Percentiles rank a stretch among this genome's conserved stretches.
phyloP scores from a whole-genome alignment of 1,140 invertebrate species.

The Acromyrmex heyeri region DNA sequence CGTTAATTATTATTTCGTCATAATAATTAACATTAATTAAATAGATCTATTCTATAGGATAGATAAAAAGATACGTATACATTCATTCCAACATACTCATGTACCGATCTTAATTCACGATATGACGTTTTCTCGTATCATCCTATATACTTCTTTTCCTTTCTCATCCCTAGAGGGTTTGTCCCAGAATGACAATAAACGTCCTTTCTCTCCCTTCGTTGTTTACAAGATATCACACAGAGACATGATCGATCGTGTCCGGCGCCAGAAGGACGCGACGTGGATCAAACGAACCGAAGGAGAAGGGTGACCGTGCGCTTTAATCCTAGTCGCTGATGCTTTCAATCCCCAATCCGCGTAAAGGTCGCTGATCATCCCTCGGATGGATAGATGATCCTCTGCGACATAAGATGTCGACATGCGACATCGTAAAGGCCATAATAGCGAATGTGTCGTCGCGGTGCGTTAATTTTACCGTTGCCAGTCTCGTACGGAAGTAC shows the following conservation, averaged over 20 bases:
- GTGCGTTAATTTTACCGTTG: constrained; percentile 51
- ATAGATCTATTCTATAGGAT: not conserved
- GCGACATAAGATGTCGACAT: constrained; percentile 26
- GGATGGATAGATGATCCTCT: not conserved
- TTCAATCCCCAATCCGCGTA: constrained; percentile 27
- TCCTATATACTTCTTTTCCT: not conserved
- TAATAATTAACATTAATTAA: not conserved
- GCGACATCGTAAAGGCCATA: constrained; percentile 34
- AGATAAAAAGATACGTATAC: not conserved
- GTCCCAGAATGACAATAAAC: constrained; percentile 49
- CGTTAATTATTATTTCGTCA: not conserved
- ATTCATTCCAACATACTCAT: not conserved
- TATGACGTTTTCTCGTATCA: constrained; percentile 1
- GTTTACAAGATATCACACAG: constrained; percentile 75
- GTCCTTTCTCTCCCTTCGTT: constrained; percentile 24
- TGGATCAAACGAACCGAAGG: constrained; percentile 70
- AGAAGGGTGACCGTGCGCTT: constrained; percentile 38
- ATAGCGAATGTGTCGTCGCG: constrained; percentile 25
- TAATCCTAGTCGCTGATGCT: constrained; percentile 32
- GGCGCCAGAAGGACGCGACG: constrained; percentile 79
- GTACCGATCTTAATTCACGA: constrained; percentile 28
- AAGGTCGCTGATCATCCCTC: constrained; percentile 50
- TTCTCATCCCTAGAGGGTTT: not conserved
- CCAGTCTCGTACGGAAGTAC: not conserved
- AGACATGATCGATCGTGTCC: constrained; percentile 78